These are phyloP conservation scores for Euphysa ruthae DNA, from an alignment of 30 jellyfish, hydroid and myxozoan genomes.

Conservation along the genomic window DNA sequence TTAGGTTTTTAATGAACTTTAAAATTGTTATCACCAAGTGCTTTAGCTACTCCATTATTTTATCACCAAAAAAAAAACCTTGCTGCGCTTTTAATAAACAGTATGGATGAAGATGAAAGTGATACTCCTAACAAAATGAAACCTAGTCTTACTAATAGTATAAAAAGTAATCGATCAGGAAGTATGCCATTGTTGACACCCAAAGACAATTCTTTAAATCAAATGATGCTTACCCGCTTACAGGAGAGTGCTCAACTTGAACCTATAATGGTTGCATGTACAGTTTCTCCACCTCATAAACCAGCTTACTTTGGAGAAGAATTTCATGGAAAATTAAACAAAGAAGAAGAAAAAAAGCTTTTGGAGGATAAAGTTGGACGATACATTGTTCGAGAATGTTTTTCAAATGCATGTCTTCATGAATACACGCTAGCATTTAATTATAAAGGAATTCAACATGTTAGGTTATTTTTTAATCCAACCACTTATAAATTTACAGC, in stretches of 20 bases:
- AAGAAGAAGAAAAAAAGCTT: slow-evolving; percentile 54
- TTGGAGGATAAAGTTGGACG: slow-evolving; percentile 78
- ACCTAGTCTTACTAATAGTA: no score
- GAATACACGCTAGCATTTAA: slow-evolving; percentile 73
- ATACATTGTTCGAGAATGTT: slow-evolving; percentile 72
- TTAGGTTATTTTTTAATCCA: slow-evolving; percentile 39
- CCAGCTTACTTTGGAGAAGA: slow-evolving; percentile 59
- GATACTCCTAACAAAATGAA: no score
- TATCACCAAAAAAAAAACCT: no score
- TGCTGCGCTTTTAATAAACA: no score
- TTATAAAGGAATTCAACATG: slow-evolving; percentile 65
- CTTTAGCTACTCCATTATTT: no score
- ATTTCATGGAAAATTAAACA: slow-evolving; percentile 64
- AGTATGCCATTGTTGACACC: no score
- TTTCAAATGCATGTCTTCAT: slow-evolving; percentile 44
- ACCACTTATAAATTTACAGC: slow-evolving; percentile 33
- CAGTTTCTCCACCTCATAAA: slow-evolving; percentile 65
- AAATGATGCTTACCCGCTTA: slow-evolving; percentile 42
- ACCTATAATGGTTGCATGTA: slow-evolving; percentile 86
- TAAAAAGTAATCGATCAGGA: no score
- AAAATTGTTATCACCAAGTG: no score
- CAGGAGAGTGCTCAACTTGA: slow-evolving; percentile 75
- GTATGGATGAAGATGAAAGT: no score
- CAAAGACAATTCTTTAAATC: no score
- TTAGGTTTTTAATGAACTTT: no score